Base-by-base conservation (phyloP, 2,797 vertebrate genomes). In the Chromis chromis region DNA sequence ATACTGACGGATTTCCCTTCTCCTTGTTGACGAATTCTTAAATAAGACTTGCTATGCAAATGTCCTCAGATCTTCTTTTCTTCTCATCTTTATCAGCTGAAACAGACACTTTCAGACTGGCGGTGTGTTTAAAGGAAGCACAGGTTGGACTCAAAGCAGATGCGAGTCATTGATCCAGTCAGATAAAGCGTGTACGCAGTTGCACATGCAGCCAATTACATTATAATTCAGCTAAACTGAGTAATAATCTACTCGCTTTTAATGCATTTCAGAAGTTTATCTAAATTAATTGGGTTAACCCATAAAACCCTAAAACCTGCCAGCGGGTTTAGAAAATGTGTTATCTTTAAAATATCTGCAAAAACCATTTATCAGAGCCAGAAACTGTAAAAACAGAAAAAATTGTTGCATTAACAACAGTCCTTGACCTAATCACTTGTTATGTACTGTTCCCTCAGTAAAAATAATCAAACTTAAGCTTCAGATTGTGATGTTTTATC, bases 31-130 rank as follows among this genome's bases (percentile, higher is more conserved):
- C 52, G 31, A 85, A 86, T 88, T 78, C 88, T 92, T 90, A 90
- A 92, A 88, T 85, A 88, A 84, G 64, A 79, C 74, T 66, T 90
- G 70, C 65, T 75, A 83, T 88, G 88, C 77, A 87, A 85, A 91
- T 87, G 48, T 42, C n/a, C 33, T 17, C 4, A 55, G 52, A 75
- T 63, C 60, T 64, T 27, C 57, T 33, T 27, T 40, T 60, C 46
- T 76, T 80, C 72, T 84, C 22, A 46, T 67, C 59, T 64, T 42
- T 50, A 4, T 79, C 58, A 66, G 49, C 42, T 55, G 59, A 81
- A 81, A 78, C 63, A 65, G 31, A 68, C 58, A 68, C 69, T 55
- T 65, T 33, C n/a, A 2, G 46, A 48, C 28, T 25, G 10, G 8
- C 24, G 4, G 16, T n/a, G 8, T 72, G 33, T 76, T 73, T 68